phyloP scores from a whole-genome alignment of 2,113 vertebrate genomes.

The Gracilinanus agilis region DNA sequence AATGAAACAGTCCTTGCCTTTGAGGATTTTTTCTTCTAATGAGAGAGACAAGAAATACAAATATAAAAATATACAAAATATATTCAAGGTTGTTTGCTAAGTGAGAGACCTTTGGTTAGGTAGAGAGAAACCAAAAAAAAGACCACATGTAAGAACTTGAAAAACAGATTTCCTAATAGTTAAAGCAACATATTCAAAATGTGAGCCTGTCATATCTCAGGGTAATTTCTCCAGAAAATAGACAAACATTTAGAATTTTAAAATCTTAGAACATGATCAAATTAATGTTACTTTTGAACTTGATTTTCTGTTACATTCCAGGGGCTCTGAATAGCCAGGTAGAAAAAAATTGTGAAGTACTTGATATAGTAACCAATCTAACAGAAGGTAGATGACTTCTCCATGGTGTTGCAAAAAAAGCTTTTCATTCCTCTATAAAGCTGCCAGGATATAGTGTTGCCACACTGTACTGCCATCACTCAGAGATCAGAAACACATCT shows the following conservation, averaged over 20 bases:
- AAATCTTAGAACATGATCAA: conserved; percentile 11
- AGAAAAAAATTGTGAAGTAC: background rate
- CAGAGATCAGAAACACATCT: background rate
- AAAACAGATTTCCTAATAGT: background rate
- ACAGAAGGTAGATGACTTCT: background rate
- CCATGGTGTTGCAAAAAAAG: conserved; percentile 4
- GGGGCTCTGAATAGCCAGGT: background rate
- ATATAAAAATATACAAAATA: background rate
- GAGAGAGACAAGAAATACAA: background rate
- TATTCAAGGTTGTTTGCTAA: background rate
- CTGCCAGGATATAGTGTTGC: background rate
- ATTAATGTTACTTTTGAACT: background rate
- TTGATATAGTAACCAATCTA: background rate
- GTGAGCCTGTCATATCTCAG: background rate
- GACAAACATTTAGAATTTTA: conserved; percentile 45
- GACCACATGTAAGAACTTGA: background rate
- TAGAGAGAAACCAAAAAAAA: background rate
- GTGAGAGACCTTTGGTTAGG: background rate
- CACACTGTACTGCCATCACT: background rate
- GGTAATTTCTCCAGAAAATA: background rate
- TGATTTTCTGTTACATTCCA: background rate
- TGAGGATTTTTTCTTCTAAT: background rate
- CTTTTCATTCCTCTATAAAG: conserved; percentile 42
- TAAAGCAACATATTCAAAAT: background rate
- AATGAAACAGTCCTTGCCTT: background rate